Conservation (phyloP, 2,888 invertebrate genomes). For the Erebia aethiops region DNA sequence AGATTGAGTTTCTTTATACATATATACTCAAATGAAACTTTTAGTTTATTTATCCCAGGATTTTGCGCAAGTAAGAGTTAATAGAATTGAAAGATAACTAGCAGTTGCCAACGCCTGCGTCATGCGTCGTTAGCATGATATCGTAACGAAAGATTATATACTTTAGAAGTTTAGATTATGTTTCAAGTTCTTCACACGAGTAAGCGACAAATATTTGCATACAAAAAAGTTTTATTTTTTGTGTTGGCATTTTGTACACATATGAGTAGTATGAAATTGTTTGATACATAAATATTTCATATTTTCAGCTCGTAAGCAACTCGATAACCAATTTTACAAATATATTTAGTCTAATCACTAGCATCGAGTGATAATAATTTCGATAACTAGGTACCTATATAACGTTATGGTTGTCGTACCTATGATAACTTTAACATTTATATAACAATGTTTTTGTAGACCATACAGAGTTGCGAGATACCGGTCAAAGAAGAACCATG, state of each 20-base stretch:
- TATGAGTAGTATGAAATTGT: too few relatives aligned
- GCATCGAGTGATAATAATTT: slow-evolving; percentile 10
- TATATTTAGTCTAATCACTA: background rate
- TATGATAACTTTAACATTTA: slow-evolving; percentile 14
- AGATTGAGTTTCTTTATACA: too few relatives aligned
- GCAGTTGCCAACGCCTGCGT: background rate
- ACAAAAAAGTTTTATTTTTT: background rate
- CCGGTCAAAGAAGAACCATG: slow-evolving; percentile 28
- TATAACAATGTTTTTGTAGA: slow-evolving; percentile 5
- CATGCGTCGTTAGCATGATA: slow-evolving; percentile 1
- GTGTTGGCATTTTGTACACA: background rate
- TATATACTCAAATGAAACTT: too few relatives aligned
- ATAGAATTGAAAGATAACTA: background rate
- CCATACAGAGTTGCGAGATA: slow-evolving; percentile 1
- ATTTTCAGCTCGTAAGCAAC: background rate
- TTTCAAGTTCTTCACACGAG: background rate
- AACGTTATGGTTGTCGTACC: background rate
- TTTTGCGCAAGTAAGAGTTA: background rate
- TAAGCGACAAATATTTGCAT: too few relatives aligned
- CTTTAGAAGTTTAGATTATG: background rate
- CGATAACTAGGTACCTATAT: background rate
- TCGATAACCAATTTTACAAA: slow-evolving; percentile 2
- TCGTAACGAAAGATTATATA: background rate
- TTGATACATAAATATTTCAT: background rate
- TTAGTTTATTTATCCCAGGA: background rate